phyloP scores from a whole-genome alignment of 2,888 invertebrate genomes.

The Lissonota sp. region DNA sequence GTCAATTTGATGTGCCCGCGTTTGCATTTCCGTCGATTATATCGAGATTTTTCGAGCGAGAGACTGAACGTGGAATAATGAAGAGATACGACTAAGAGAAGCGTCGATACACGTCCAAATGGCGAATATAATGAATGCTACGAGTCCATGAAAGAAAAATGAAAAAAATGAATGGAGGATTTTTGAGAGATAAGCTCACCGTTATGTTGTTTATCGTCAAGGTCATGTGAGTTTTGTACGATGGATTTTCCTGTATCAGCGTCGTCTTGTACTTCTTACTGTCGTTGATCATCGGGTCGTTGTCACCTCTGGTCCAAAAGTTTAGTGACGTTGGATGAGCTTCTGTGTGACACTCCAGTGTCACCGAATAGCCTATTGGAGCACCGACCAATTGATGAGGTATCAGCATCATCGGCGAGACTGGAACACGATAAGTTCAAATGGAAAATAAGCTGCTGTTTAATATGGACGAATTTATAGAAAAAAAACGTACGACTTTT shows the following conservation, averaged over 20 bases:
- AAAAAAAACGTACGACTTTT: too few relatives aligned
- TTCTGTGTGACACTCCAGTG: conserved; percentile 95
- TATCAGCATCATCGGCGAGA: conserved; percentile 96
- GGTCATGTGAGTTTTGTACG: conserved; percentile 95
- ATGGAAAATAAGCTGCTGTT: not conserved
- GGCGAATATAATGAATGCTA: too few relatives aligned
- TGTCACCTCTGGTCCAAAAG: conserved; percentile 95
- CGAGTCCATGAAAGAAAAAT: not conserved
- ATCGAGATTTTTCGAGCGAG: conserved; percentile 15
- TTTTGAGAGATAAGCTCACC: conserved; percentile 67
- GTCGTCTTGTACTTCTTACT: conserved; percentile 89
- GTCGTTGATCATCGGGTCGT: conserved; percentile 95
- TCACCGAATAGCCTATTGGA: conserved; percentile 92
- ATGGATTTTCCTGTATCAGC: conserved; percentile 88
- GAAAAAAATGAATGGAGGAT: not conserved
- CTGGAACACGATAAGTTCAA: conserved; percentile 84
- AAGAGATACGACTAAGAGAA: not conserved
- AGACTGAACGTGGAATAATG: not conserved
- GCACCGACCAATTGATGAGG: conserved; percentile 95
- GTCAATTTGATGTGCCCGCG: conserved; percentile 38
- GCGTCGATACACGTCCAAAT: not conserved
- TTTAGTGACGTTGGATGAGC: conserved; percentile 96
- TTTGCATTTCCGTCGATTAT: conserved; percentile 20
- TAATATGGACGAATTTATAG: not conserved
- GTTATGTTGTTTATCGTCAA: conserved; percentile 91